A percentile compares a stretch with the other conserved stretches of the same genome.
phyloP scores from a whole-genome alignment of 2,797 vertebrate genomes.

The Fistularia commersonii region DNA sequence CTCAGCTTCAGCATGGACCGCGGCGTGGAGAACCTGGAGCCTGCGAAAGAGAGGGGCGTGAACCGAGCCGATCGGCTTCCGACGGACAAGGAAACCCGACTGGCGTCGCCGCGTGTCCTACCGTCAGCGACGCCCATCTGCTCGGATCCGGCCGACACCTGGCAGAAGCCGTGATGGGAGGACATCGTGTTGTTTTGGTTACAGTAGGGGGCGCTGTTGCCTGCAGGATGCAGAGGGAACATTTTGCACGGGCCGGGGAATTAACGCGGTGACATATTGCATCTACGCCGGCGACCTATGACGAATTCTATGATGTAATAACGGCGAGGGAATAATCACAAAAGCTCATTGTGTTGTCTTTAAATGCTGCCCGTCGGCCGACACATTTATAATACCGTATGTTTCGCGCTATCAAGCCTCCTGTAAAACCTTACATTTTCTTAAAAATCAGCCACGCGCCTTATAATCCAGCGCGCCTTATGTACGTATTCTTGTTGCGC shows the following conservation, averaged over 20 bases:
- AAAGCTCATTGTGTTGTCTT: too few species aligned
- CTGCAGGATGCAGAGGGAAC: conserved; percentile 54
- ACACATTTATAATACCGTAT: too few species aligned
- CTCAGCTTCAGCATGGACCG: conserved; percentile 89
- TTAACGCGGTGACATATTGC: conserved; percentile 6
- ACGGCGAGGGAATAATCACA: too few species aligned
- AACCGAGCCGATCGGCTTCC: not conserved
- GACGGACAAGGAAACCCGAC: too few species aligned
- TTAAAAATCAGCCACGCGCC: too few species aligned
- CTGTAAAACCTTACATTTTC: too few species aligned
- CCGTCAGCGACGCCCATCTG: conserved; percentile 78
- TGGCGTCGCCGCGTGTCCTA: conserved; percentile 51
- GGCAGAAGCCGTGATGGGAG: conserved; percentile 79
- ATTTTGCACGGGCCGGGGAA: not conserved
- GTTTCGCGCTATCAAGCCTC: too few species aligned
- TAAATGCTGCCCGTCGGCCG: too few species aligned
- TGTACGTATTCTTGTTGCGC: too few species aligned
- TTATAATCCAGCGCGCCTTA: too few species aligned
- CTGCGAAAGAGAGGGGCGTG: conserved; percentile 54
- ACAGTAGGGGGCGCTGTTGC: conserved; percentile 80
- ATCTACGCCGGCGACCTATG: too few species aligned
- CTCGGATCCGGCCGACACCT: conserved; percentile 70
- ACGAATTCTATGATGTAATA: too few species aligned
- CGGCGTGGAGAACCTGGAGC: conserved; percentile 87
- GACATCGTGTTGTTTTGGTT: conserved; percentile 83